Percentiles rank a stretch among this genome's conserved stretches.
These are phyloP conservation scores for Drosophila grimshawi DNA, from an alignment of 1,140 invertebrate species.

Conservation along the genomic window DNA sequence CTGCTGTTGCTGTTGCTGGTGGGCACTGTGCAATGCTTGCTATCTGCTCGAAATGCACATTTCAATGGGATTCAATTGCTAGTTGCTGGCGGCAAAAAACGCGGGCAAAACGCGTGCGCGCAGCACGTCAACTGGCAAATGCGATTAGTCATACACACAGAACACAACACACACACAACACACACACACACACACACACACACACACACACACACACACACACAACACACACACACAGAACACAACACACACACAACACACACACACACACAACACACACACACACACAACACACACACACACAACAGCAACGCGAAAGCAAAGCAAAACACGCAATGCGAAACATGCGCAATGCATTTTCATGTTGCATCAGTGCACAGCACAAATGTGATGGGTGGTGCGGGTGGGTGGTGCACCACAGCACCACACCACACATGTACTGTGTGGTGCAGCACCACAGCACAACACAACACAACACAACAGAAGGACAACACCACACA, in stretches of 20 bases:
- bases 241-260: background rate
- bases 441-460: no score
- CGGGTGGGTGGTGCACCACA: background rate
- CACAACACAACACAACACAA: no score
- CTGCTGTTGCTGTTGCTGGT: background rate
- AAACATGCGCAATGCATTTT: conserved; percentile 74
- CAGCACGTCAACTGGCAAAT: conserved; percentile 30
- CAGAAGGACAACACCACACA: conserved; percentile 12
- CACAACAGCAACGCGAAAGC: background rate
- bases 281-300: background rate
- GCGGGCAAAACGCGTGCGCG: conserved; percentile 61
- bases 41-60: no score
- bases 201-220: background rate
- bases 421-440: no score
- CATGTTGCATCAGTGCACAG: conserved; percentile 65
- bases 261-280: background rate
- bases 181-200: background rate
- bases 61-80: background rate
- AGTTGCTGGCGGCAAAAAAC: conserved; percentile 36
- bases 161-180: background rate
- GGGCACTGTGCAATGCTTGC: no score
- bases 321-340: conserved; percentile 66
- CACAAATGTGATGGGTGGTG: background rate
- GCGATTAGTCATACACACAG: conserved; percentile 37
- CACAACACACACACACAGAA: background rate